Evolutionary conservation across 2,888 invertebrate genomes (phyloP), one percentile per base, ranked within the genome.

Genomic region (Drosophila merina): DNA sequence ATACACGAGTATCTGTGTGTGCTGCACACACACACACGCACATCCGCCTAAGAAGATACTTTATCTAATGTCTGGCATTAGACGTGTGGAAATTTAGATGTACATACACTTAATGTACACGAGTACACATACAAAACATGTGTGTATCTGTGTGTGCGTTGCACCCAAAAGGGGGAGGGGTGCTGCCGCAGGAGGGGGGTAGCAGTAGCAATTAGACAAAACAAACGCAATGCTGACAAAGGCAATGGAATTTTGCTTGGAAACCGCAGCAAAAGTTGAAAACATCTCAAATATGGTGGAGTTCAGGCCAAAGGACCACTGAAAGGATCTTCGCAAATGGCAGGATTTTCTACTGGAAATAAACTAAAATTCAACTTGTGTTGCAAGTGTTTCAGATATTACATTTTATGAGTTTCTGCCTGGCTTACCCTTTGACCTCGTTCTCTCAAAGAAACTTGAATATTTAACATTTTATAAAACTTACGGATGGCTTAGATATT

Each of bases 221-320:
- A 86, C 84, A 88, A 84, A 88, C 87, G 85, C 79, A 76, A 57
- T 77, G 88, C 82, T 88, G 88, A 86, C 88, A 88, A 88, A 88
- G 86, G 84, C 88, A 86, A 73, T 86, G 82, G 86, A 88, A 82
- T 82, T 88, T 87, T 74, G 74, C 81, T 66, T 70, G 73, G 64
- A 60, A 79, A 68, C 79, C 74, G 77, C 86, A 83, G 86, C 86
- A 88, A 86, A 88, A 83, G 83, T 83, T 83, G 88, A 87, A 86
- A 82, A 86, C 88, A 82, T 79, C 88, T 79, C 73, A 73, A 73
- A 82, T 72, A 86, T 69, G 64, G 66, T 88, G 88, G 72, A 74
- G 78, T 33, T 47, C 25, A 30, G 28, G 20, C 52, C 51, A 38
- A 33, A 48, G 33, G 33, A 54, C 36, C 3, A 12, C 48, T 38